A percentile compares a stretch with the other conserved stretches of the same genome.
Conservation (phyloP, 2,797 vertebrate species). For the Sebastes vulpes region DNA sequence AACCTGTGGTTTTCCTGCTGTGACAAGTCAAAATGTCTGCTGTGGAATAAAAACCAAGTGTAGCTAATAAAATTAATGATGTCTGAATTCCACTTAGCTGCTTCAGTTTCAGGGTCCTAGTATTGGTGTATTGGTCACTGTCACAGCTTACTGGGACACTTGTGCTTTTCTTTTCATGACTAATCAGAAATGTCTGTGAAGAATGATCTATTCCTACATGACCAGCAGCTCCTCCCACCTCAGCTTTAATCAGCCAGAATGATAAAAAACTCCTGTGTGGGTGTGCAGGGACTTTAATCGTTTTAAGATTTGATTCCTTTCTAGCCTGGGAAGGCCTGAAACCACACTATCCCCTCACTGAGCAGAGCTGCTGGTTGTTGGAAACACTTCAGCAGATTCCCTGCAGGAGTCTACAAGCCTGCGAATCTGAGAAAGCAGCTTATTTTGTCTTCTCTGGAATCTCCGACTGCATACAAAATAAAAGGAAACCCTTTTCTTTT, state of each 20-base stretch:
- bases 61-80: not conserved
- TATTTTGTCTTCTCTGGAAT: not conserved
- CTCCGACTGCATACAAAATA: not conserved
- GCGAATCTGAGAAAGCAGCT: not conserved
- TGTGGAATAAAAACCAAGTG: not conserved
- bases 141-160: not conserved
- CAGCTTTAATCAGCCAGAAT: not conserved
- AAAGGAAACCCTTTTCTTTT: not conserved
- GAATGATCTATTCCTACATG: not conserved
- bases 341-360: not conserved
- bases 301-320: slow-evolving; percentile 8
- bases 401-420: not conserved
- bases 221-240: not conserved
- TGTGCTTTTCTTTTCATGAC: not conserved
- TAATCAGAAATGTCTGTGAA: not conserved
- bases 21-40: not conserved
- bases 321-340: not conserved
- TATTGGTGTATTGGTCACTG: too few relatives aligned
- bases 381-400: not conserved
- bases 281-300: not conserved
- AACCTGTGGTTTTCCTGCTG: not conserved
- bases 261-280: not conserved
- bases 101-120: not conserved
- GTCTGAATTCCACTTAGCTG: not conserved
- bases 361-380: not conserved